phyloP scores from a whole-genome alignment of 92 coral and sea anemone species.

The Phenganax marumi region DNA sequence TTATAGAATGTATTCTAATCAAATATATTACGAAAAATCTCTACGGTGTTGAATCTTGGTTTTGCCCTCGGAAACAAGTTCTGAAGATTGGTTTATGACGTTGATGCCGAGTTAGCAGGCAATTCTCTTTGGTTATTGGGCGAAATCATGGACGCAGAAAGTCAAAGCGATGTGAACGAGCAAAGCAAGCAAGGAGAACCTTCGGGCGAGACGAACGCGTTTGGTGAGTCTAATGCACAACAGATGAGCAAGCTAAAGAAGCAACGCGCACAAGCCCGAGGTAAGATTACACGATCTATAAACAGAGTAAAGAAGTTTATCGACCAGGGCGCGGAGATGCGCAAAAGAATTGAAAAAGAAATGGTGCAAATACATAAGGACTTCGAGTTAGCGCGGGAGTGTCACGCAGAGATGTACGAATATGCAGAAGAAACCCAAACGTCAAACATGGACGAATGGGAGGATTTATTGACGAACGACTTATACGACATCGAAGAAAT shows the following conservation, averaged over 20 bases:
- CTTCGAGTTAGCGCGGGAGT: no score
- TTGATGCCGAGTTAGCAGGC: not conserved
- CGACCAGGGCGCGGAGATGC: no score
- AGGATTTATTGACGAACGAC: constrained; percentile 9
- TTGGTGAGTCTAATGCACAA: not conserved
- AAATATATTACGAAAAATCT: no score
- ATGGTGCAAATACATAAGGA: constrained; percentile 33
- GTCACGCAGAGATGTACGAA: no score
- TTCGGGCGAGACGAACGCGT: constrained; percentile 2
- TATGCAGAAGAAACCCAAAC: constrained; percentile 7
- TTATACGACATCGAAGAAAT: constrained; percentile 38
- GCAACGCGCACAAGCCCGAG: constrained; percentile 18
- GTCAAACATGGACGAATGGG: constrained; percentile 43
- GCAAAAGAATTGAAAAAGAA: constrained; percentile 36
- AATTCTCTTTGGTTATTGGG: not conserved
- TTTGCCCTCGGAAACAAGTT: constrained; percentile 8
- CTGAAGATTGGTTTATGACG: not conserved
- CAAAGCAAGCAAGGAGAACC: not conserved
- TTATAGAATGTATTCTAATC: no score
- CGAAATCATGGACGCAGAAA: not conserved
- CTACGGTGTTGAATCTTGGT: no score
- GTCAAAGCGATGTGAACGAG: not conserved
- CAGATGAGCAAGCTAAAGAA: not conserved
- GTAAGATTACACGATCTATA: no score
- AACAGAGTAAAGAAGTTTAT: constrained; percentile 23